Evolutionary conservation across 2,888 invertebrate genomes (phyloP), one percentile per base, ranked within the genome.

Genomic region (Hololepta plana): DNA sequence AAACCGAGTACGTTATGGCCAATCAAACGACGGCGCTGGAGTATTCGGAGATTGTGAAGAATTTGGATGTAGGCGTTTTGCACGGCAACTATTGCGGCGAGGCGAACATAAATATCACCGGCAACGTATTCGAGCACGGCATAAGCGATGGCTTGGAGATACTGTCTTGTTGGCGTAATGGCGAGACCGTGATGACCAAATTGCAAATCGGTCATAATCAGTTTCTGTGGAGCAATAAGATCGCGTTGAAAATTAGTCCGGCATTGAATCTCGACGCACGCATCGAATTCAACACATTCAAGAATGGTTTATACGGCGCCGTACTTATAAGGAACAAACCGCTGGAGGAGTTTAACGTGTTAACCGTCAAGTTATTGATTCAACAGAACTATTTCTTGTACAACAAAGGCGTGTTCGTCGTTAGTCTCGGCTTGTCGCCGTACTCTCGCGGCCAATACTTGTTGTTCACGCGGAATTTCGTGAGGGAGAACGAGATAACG

Each of bases 51-150:
- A 72, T 98, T 42, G 71, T 75, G 37, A 73, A 75, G 35, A 98
- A 98, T 52, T 57, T 79, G 4, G 85, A 90, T 45, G 69, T 77
- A 15, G 95, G 91, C 1, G 67, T 96, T 21, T 57, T 90, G 26
- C 76, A 95, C 37, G 93, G 95, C 3, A 98, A 98, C 52, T 91
- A 75, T 45, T 95, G 95, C 44, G 74, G 76, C 4, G 65, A 72
- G 40, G 69, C 76, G 22, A 72, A 76, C 58, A 72, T 93, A 2
- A 95, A 95, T 50, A 67, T 93, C n/a, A 88, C 85, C 1, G 81
- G 81, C n/a, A 90, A 87, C 47, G 70, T 64, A 52, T 88, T 95
- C 49, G 79, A 76, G 38, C 69, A 71, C 23, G 85, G 85, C 39
- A 48, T 65, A 14, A 72, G 73, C 41, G 77, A 77, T 32, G 84